Percentiles rank a stretch among this genome's conserved stretches.
Conservation (phyloP, 1,140 invertebrate genomes). For the Nomia melanderi region DNA sequence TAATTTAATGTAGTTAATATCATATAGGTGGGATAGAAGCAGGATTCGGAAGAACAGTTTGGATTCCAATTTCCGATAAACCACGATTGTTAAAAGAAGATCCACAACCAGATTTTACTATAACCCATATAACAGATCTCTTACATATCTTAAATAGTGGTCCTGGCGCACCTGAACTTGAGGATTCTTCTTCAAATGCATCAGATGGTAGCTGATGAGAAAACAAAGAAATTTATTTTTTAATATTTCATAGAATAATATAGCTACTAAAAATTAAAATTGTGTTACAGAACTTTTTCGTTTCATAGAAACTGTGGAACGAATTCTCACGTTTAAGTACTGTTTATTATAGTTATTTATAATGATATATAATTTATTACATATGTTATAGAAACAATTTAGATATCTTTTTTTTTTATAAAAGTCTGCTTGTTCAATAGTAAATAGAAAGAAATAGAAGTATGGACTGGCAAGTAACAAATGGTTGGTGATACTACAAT, state of each 20-base stretch:
- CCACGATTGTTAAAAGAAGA: slow-evolving; percentile 67
- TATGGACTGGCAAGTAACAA: not conserved
- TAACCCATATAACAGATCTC: slow-evolving; percentile 77
- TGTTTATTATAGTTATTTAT: slow-evolving; percentile 3
- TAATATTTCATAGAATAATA: not conserved
- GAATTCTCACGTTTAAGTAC: not conserved
- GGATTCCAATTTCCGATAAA: slow-evolving; percentile 84
- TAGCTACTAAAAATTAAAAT: slow-evolving; percentile 1
- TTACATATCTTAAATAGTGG: slow-evolving; percentile 72
- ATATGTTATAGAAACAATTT: not conserved
- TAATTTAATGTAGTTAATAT: slow-evolving; percentile 1
- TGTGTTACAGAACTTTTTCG: slow-evolving; percentile 2
- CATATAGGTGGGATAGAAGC: slow-evolving; percentile 87
- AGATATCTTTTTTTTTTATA: not conserved
- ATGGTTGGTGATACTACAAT: not conserved
- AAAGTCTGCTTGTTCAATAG: not conserved
- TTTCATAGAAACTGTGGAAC: not conserved
- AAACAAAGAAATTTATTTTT: not conserved
- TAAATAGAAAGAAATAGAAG: not conserved
- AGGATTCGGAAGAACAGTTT: slow-evolving; percentile 88
- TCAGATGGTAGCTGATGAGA: slow-evolving; percentile 72
- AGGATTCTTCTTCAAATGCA: slow-evolving; percentile 78
- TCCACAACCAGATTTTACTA: slow-evolving; percentile 76
- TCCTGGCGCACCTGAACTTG: slow-evolving; percentile 74
- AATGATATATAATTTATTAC: slow-evolving; percentile 5